These are phyloP conservation scores for Mastomys coucha DNA, from an alignment of 2,113 vertebrate genomes.

Conservation along the genomic window DNA sequence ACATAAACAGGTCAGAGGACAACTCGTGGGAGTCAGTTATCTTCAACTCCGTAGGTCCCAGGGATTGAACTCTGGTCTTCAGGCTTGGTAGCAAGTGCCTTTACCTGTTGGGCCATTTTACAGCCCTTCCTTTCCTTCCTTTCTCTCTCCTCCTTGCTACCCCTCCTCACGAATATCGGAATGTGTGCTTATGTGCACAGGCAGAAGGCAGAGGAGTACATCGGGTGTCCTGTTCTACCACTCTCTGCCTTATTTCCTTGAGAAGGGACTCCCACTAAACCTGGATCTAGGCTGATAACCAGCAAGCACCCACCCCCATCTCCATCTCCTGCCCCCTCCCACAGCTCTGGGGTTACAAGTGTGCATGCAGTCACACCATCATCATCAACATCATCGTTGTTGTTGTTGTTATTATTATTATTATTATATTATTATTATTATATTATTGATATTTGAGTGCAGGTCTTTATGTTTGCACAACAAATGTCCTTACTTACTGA, in stretches of 20 bases:
- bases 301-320: neutral
- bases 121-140: neutral
- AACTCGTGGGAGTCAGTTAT: neutral
- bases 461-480: neutral
- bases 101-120: neutral
- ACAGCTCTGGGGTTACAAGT: neutral
- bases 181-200: neutral
- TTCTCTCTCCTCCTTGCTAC: neutral
- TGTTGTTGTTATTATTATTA: neutral
- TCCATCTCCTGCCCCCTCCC: neutral
- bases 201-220: neutral
- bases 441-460: neutral
- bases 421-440: too few relatives aligned
- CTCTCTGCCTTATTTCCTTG: neutral
- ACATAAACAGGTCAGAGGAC: neutral
- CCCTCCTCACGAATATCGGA: neutral
- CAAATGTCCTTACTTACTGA: neutral
- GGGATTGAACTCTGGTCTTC: neutral
- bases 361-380: neutral
- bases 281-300: neutral
- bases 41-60: neutral
- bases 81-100: neutral
- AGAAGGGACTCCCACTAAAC: neutral
- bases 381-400: too few relatives aligned
- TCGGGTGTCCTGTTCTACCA: too few relatives aligned